Evolutionary conservation across 1,140 invertebrate genomes (phyloP).

Genomic region (Meloidogyne chitwoodi): DNA sequence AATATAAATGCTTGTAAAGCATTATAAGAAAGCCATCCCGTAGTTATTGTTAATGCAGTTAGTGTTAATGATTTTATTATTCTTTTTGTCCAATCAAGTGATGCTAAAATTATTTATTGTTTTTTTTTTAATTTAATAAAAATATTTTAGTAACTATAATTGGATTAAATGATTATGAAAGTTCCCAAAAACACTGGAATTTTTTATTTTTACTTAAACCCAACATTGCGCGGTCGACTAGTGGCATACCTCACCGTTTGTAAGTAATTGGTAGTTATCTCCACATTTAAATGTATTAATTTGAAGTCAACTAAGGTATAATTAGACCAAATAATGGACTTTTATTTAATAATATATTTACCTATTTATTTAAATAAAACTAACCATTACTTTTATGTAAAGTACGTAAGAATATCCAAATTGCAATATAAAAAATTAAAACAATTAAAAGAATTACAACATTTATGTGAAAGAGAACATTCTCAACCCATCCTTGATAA

Average conservation of each 20-base stretch:
- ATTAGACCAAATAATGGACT: no score
- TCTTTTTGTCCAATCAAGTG: background rate
- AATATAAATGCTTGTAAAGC: background rate
- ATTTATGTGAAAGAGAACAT: background rate
- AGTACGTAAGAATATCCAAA: background rate
- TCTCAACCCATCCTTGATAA: background rate
- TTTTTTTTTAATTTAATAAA: no score
- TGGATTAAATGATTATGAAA: no score
- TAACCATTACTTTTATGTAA: background rate
- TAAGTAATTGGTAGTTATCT: no score
- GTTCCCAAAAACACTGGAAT: no score
- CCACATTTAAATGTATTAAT: no score
- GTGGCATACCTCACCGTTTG: no score
- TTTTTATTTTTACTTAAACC: no score
- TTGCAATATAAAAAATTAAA: background rate
- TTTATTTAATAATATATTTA: no score
- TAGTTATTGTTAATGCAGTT: background rate
- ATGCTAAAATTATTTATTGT: background rate
- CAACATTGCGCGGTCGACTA: no score
- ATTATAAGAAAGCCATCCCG: background rate
- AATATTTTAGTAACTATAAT: no score
- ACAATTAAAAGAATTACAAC: background rate
- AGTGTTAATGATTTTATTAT: background rate
- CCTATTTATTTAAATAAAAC: background rate
- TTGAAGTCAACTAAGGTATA: no score